Base-by-base conservation (phyloP, 2,888 invertebrate species). In the Lepidocyrtinus sp. region DNA sequence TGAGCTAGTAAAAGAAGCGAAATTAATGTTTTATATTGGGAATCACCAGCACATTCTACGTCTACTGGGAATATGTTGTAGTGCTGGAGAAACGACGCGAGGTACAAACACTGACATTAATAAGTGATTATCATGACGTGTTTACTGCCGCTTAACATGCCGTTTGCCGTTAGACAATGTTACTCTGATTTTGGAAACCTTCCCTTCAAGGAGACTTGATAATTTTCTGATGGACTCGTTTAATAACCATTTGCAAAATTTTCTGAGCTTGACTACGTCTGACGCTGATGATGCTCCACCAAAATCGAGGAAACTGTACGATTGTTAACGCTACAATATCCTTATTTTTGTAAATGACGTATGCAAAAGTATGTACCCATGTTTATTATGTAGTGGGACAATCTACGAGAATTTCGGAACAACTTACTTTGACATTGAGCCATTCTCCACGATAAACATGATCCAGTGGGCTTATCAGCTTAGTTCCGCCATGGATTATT, bases 381-480 rank as follows among this genome's bases (percentile, higher is more conserved):
- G n/a, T n/a, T n/a, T n/a, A n/a, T n/a, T n/a, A n/a, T n/a, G n/a
- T n/a, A 76, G 76, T 2, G 76, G 76, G 9, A 76, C 76, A 3
- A 19, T 76, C 19, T 70, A 76, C 26, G 76, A 76, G 64, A 76
- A 76, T 24, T n/a, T 27, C 15, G 70, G 63, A 27, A 24, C 70
- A 2, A 64, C 63, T 12, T 36, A 26, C 21, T 63, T 61, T 12
- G 24, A 76, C 17, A 19, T 76, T 46, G 76, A 76, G 55, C 50
- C 76, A 1, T 76, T 76, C 63, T 64, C 76, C 15, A 70, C 70
- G 0, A 1, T 55, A 2, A 61, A 63, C 21, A 76, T 76, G 76
- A 69, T 76, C 5, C 76, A 76, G 69, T 76, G 76, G 76, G 70
- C 70, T 1, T 76, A 76, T 24, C 76, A 76, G 19, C 55, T 76